phyloP scores from a whole-genome alignment of 2,797 vertebrate species.

The Scarus forsteni region DNA sequence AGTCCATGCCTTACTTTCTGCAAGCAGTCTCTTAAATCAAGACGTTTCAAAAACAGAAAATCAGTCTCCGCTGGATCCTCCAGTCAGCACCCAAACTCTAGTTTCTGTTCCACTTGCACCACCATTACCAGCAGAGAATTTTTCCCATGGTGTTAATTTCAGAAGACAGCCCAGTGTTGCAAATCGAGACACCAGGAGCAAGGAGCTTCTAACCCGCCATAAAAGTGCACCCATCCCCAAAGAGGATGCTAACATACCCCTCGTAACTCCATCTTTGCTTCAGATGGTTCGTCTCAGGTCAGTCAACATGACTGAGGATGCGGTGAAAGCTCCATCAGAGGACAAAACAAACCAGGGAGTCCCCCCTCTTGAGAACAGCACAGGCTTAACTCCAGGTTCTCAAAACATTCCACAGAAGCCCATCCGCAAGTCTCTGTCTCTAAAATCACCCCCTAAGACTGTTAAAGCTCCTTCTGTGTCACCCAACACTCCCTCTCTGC shows the following conservation, averaged over 20 bases:
- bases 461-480: constrained; percentile 77
- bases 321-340: constrained; percentile 49
- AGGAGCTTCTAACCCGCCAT: constrained; percentile 81
- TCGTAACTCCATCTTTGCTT: constrained; percentile 95
- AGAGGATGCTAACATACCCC: constrained; percentile 92
- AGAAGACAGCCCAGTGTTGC: constrained; percentile 73
- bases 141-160: constrained; percentile 73
- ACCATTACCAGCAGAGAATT: constrained; percentile 65
- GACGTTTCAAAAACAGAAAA: constrained; percentile 56
- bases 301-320: constrained; percentile 82
- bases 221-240: constrained; percentile 85
- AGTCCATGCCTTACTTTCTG: constrained; percentile 10
- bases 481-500: constrained; percentile 77
- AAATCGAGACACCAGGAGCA: constrained; percentile 77
- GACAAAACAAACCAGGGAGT: constrained; percentile 57
- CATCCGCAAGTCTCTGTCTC: constrained; percentile 89
- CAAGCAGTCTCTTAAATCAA: constrained; percentile 18
- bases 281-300: constrained; percentile 97
- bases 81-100: constrained; percentile 26
- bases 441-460: constrained; percentile 70
- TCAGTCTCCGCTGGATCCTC: constrained; percentile 28
- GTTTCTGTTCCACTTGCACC: constrained; percentile 44
- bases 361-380: constrained; percentile 52
- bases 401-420: constrained; percentile 90
- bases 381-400: constrained; percentile 43